Evolutionary conservation across 92 coral and sea anemone species (phyloP).

Genomic region (Phenganax marumi): DNA sequence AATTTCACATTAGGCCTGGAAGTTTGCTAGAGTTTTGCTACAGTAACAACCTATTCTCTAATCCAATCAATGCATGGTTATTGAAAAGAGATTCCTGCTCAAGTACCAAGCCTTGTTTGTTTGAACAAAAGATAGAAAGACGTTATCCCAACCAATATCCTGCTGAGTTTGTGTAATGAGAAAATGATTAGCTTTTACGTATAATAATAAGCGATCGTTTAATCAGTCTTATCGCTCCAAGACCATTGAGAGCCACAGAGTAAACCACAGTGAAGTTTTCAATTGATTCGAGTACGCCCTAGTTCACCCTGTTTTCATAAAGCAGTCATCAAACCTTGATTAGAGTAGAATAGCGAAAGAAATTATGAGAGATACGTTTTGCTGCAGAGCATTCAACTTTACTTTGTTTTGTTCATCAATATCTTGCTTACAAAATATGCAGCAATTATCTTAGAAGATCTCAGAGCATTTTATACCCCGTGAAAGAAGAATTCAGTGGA

Average conservation of each 20-base stretch:
- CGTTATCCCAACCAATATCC: not conserved
- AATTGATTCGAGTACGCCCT: not conserved
- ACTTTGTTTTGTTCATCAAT: too few relatives aligned
- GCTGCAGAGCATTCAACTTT: too few relatives aligned
- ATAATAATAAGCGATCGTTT: constrained; percentile 1
- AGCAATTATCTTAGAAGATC: too few relatives aligned
- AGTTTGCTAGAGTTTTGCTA: not conserved
- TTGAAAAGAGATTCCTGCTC: constrained; percentile 1
- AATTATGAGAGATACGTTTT: too few relatives aligned
- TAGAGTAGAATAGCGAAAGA: too few relatives aligned
- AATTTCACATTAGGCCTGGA: not conserved
- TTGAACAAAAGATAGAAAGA: constrained; percentile 2
- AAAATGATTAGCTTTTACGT: constrained; percentile 24
- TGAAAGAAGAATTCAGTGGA: too few relatives aligned
- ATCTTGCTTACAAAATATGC: too few relatives aligned
- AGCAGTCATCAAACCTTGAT: too few relatives aligned
- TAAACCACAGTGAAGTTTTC: constrained; percentile 11
- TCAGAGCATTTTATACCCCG: too few relatives aligned
- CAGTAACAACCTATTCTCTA: not conserved
- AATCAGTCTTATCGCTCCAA: not conserved
- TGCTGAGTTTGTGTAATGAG: constrained; percentile 24
- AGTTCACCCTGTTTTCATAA: not conserved
- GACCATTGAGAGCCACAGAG: not conserved
- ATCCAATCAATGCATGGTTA: not conserved
- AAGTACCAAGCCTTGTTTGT: constrained; percentile 6